Evolutionary conservation across 2,113 vertebrate genomes (phyloP).

Genomic region (Hymenochirus boettgeri): DNA sequence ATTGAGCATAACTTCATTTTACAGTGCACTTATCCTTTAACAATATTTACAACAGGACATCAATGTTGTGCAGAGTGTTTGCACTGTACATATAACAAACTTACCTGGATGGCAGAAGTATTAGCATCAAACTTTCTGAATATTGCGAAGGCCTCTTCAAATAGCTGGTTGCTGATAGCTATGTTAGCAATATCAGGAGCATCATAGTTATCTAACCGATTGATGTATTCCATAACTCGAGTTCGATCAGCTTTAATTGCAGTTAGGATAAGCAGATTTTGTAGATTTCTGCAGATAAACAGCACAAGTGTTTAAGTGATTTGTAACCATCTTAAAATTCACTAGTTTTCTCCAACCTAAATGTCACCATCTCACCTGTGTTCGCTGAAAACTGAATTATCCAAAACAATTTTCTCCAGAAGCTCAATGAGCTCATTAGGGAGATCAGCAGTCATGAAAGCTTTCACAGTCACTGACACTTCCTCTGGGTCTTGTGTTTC

Average conservation of each 20-base stretch:
- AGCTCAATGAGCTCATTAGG: constrained; percentile 87
- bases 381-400: constrained; percentile 87
- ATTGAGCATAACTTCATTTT: too few species aligned
- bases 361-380: constrained; percentile 67
- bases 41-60: too few species aligned
- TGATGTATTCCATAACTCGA: constrained; percentile 89
- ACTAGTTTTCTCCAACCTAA: neutral
- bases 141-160: constrained; percentile 89
- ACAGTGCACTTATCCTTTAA: too few species aligned
- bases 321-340: neutral
- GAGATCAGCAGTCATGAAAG: constrained; percentile 88
- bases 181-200: constrained; percentile 88
- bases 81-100: neutral
- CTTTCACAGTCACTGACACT: constrained; percentile 85
- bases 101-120: constrained; percentile 84
- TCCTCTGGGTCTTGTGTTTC: constrained; percentile 91
- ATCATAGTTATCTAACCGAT: constrained; percentile 84
- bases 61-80: too few species aligned
- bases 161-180: constrained; percentile 81
- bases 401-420: constrained; percentile 87
- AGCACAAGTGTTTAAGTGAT: neutral
- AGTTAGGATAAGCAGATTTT: constrained; percentile 88
- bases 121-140: constrained; percentile 91
- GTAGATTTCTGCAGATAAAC: constrained; percentile 73
- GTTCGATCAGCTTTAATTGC: constrained; percentile 87